phyloP scores from a whole-genome alignment of 2,113 vertebrate genomes.

The Pterocles burchelli region DNA sequence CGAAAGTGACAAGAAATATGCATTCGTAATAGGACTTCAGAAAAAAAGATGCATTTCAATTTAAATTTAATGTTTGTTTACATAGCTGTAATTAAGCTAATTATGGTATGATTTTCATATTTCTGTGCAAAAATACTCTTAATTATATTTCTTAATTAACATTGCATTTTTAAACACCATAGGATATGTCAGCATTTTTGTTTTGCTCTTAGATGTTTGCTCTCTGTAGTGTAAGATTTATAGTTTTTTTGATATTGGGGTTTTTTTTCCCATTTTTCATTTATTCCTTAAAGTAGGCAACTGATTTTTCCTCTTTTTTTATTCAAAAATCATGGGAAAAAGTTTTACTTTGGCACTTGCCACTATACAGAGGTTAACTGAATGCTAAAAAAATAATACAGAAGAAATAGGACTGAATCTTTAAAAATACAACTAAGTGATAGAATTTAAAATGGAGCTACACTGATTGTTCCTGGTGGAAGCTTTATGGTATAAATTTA shows the following conservation, averaged over 20 bases:
- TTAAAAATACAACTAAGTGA: not conserved
- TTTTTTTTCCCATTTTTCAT: not conserved
- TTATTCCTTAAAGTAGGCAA: not conserved
- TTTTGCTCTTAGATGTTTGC: not conserved
- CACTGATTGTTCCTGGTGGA: not conserved
- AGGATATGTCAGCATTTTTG: not conserved
- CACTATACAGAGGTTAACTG: not conserved
- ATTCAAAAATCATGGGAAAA: not conserved
- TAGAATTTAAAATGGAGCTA: conserved; percentile 29
- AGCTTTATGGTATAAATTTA: conserved; percentile 27
- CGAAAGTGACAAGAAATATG: not conserved
- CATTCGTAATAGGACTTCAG: not conserved
- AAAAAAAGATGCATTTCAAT: not conserved
- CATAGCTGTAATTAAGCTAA: not conserved
- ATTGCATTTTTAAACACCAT: not conserved
- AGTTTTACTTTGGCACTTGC: not conserved
- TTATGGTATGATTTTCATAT: not conserved
- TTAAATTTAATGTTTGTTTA: not conserved
- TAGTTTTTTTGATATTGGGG: not conserved
- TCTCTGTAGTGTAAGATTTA: not conserved
- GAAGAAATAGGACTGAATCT: not conserved
- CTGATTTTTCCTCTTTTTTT: not conserved
- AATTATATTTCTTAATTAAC: not conserved
- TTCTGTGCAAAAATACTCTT: not conserved
- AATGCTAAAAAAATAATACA: not conserved